Evolutionary conservation across 2,888 invertebrate genomes (phyloP).

Genomic region (Allophyes oxyacanthae): DNA sequence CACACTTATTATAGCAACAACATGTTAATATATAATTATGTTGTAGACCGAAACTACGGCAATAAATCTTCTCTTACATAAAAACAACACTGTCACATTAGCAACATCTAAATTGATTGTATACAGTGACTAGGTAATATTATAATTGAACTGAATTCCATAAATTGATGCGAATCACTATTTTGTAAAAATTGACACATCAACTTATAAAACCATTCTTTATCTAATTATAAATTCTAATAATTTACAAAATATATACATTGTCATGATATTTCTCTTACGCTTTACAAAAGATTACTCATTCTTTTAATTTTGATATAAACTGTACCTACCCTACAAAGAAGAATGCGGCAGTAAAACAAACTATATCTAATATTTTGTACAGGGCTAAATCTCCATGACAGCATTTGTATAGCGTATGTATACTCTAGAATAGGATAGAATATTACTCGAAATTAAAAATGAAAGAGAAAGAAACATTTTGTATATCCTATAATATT

Average conservation of each 20-base stretch:
- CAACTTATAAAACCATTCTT: slow-evolving; percentile 37
- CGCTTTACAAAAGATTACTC: slow-evolving; percentile 1
- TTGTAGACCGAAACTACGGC: slow-evolving; percentile 3
- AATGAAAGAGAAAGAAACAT: too few species aligned
- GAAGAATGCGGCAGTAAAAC: background rate
- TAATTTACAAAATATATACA: slow-evolving; percentile 55
- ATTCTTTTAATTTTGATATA: slow-evolving; percentile 4
- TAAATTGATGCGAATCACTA: slow-evolving; percentile 41
- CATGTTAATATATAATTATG: slow-evolving; percentile 4
- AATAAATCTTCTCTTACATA: slow-evolving; percentile 8
- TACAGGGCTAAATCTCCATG: too few species aligned
- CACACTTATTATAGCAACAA: slow-evolving; percentile 18
- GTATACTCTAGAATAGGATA: too few species aligned
- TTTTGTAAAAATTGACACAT: slow-evolving; percentile 27
- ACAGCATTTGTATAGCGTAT: too few species aligned
- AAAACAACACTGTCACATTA: slow-evolving; percentile 33
- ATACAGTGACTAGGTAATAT: slow-evolving; percentile 56
- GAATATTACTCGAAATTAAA: too few species aligned
- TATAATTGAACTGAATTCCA: slow-evolving; percentile 35
- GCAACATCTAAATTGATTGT: slow-evolving; percentile 27
- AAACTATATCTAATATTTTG: background rate
- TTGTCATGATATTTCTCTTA: slow-evolving; percentile 28
- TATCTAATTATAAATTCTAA: slow-evolving; percentile 32
- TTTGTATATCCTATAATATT: too few species aligned
- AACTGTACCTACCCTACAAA: background rate